phyloP scores from a whole-genome alignment of 1,140 invertebrate species.

The Venustaconcha ellipsiformis region DNA sequence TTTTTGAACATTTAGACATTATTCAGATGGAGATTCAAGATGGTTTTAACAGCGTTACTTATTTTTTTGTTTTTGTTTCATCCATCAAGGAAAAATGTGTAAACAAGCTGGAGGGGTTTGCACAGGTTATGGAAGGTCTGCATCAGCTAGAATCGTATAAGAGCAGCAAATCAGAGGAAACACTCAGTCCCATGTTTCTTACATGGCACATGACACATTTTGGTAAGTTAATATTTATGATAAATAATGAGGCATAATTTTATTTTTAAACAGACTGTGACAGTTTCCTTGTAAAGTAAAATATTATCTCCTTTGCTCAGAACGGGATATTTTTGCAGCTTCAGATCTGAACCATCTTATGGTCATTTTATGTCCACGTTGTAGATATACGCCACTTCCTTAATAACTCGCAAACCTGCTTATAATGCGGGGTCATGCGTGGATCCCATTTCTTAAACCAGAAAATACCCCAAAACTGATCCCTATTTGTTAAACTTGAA shows the following conservation, averaged over 20 bases:
- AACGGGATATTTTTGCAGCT: too few species aligned
- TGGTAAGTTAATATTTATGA: conserved; percentile 11
- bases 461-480: too few species aligned
- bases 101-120: conserved; percentile 29
- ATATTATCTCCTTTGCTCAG: neutral
- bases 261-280: neutral
- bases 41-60: neutral
- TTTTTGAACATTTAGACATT: too few species aligned
- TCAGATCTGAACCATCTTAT: too few species aligned
- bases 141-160: conserved; percentile 24
- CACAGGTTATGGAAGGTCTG: conserved; percentile 36
- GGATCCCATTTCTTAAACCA: too few species aligned
- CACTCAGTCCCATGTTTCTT: conserved; percentile 10
- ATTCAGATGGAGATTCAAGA: too few species aligned
- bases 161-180: conserved; percentile 2
- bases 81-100: conserved; percentile 45
- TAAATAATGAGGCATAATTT: neutral
- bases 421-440: too few species aligned
- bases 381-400: too few species aligned
- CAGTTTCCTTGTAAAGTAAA: neutral
- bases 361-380: too few species aligned
- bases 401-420: too few species aligned
- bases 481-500: too few species aligned
- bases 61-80: conserved; percentile 2
- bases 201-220: conserved; percentile 24